Evolutionary conservation across 37 sponge, comb jelly and placozoan species (phyloP).

Genomic region (Crambe crambe): DNA sequence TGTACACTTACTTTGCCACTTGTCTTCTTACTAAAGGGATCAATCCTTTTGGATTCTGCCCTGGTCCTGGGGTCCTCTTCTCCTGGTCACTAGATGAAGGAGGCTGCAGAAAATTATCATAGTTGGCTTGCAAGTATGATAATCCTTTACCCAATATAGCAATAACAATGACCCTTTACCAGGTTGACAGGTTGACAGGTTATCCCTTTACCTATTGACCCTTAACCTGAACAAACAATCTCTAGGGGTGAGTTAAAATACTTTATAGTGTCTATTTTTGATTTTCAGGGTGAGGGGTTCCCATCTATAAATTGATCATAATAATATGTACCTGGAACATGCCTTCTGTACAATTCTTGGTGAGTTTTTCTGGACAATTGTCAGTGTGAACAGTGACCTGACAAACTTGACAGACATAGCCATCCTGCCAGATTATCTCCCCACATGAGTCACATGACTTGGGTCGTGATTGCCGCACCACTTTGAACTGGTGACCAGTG

Average conservation of each 20-base stretch:
- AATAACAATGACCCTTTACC: too few species aligned
- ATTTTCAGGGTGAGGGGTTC: too few species aligned
- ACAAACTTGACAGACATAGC: constrained; percentile 34
- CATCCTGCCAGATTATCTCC: constrained; percentile 76
- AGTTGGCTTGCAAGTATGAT: background rate
- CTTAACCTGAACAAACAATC: too few species aligned
- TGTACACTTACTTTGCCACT: constrained; percentile 50
- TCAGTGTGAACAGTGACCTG: constrained; percentile 14
- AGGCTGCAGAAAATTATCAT: too few species aligned
- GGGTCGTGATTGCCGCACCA: constrained; percentile 28
- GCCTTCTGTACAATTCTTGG: background rate
- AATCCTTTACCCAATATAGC: too few species aligned
- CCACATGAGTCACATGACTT: constrained; percentile 52
- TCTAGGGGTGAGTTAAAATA: too few species aligned
- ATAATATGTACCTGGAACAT: background rate
- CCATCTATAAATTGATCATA: too few species aligned
- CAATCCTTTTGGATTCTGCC: constrained; percentile 7
- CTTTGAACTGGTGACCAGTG: constrained; percentile 54
- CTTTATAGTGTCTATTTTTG: too few species aligned
- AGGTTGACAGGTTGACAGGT: too few species aligned
- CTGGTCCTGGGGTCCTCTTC: background rate
- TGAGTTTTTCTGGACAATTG: background rate
- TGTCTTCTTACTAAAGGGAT: constrained; percentile 41
- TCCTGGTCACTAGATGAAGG: background rate
- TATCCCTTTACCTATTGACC: too few species aligned